Evolutionary conservation across 2,113 vertebrate species (phyloP), one percentile per base, ranked within the genome.

Genomic region (Picathartes gymnocephalus): DNA sequence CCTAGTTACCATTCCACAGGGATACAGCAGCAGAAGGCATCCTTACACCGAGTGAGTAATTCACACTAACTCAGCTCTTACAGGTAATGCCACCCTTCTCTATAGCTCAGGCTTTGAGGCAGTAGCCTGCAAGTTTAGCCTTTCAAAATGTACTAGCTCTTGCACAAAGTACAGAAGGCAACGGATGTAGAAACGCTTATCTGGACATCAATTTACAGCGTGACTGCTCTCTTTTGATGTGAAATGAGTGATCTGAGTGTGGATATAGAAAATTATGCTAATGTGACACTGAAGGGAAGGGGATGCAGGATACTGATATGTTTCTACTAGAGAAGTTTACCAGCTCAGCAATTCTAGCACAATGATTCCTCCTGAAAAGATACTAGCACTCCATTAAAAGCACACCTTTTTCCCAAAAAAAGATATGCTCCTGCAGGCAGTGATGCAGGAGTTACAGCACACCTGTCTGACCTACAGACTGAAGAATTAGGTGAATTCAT

Each of bases 281-380:
- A 35, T 1, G 1, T 31, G 23, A 73, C 7, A 50, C 25, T 56
- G 35, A 86, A 74, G 47, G 77, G 64, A 42, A 10, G 7, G 24
- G 7, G 10, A 44, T n/a, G 33, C 1, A 9, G 72, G 65, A 73
- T 11, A 65, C 6, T 6, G 21, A 1, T 57, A 42, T 1, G 0
- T 37, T 87, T 74, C 45, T 61, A 40, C 30, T 22, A 37, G 19
- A 70, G 15, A 73, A 13, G 42, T 73, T 69, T 28, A 84, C 40
- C 54, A 82, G 80, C 62, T 76, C 21, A 42, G 71, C 82, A 82
- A 64, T 31, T 39, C 44, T 47, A 83, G 66, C 37, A 39, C 37
- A 48, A 50, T 37, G 62, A 35, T 30, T 71, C 57, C 39, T 91
- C 65, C 57, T 71, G 23, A 65, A 87, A 76, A 21, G 35, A 70